Evolutionary conservation across 53 echinoderm and acorn worm genomes (phyloP), one percentile per base, ranked within the genome.

Genomic region (Actinopyga echinites): DNA sequence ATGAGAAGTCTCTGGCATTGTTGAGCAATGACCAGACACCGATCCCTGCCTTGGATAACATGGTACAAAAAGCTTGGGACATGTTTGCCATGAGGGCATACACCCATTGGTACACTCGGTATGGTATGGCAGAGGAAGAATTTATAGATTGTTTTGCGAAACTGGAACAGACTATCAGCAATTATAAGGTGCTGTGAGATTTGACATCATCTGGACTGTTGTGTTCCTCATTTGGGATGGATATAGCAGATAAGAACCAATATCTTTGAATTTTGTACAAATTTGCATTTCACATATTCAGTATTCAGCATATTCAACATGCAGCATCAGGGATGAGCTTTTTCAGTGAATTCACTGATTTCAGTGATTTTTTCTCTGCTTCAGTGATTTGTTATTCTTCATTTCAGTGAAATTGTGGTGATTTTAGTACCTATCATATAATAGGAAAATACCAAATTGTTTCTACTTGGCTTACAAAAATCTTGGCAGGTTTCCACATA

Each of bases 1-100:
- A 89, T 24, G 94, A 99, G 81, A 99, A 95, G 67, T 83, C 92
- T 3, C 88, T 89, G 1, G 74, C 85, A 1, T 55, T 95, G 19
- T 59, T 99, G 33, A 95, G 99, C 81, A 99, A 99, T 83, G 90
- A 94, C 49, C 92, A 87, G 74, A 85, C 91, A 1, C 89, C 99
- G 0, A 71, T 99, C 5, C 23, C 11, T 31, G 61, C 83, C 26
- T 56, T 99, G 81, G 90, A 95, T 45, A 59, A 43, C 15, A 85
- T 92, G 24, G 84, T 95, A 0, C 69, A 85, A 37, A 99, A 99
- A 83, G 99, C 94, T 0, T 99, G 99, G 99, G 87, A 87, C 42
- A 97, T 99, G 99, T 99, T 97, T 87, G 99, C 92, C 49, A 90
- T 94, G 92, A 83, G 99, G 87, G 99, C 99, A 0, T 99, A 99